A percentile compares a stretch with the other conserved stretches of the same genome.
Evolutionary conservation across 2,797 vertebrate species (phyloP).

Genomic region (Cyclura pinguis): DNA sequence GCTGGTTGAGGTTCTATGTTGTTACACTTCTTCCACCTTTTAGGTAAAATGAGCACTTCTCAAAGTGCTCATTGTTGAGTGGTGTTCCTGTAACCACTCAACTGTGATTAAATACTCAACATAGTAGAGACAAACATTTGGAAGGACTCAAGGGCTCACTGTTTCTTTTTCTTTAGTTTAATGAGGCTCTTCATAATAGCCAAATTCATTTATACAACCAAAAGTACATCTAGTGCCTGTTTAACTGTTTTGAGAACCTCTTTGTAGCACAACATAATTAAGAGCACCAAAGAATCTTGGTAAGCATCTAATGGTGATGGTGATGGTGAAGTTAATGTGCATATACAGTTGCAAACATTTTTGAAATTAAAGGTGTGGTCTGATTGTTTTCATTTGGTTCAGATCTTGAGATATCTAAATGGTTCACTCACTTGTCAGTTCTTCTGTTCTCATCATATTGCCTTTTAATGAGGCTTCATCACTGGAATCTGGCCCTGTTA

Average conservation of each 20-base stretch:
- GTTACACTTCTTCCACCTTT: neutral
- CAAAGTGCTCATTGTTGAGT: neutral
- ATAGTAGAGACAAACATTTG: neutral
- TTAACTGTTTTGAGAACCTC: slow-evolving; percentile 14
- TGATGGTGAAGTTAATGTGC: neutral
- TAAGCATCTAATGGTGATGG: slow-evolving; percentile 18
- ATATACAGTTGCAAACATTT: neutral
- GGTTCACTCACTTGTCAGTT: slow-evolving; percentile 39
- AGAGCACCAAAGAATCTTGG: neutral
- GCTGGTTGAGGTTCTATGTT: neutral
- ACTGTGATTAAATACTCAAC: neutral
- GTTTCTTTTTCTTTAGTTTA: slow-evolving; percentile 20
- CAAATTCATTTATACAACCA: neutral
- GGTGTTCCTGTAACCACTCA: neutral
- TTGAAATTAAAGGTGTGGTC: neutral
- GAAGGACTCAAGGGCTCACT: neutral
- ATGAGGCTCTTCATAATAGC: slow-evolving; percentile 3
- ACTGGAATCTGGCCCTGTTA: slow-evolving; percentile 38
- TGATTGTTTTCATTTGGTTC: accelerated
- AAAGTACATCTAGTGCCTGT: neutral
- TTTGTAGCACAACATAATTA: neutral
- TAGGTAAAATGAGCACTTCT: neutral
- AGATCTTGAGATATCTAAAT: slow-evolving; percentile 16
- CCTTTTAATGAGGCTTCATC: slow-evolving; percentile 1
- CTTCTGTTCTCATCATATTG: neutral